A percentile compares a stretch with the other conserved stretches of the same genome.
phyloP scores from a whole-genome alignment of 1,140 invertebrate genomes.

The Ceratosolen solmsi region DNA sequence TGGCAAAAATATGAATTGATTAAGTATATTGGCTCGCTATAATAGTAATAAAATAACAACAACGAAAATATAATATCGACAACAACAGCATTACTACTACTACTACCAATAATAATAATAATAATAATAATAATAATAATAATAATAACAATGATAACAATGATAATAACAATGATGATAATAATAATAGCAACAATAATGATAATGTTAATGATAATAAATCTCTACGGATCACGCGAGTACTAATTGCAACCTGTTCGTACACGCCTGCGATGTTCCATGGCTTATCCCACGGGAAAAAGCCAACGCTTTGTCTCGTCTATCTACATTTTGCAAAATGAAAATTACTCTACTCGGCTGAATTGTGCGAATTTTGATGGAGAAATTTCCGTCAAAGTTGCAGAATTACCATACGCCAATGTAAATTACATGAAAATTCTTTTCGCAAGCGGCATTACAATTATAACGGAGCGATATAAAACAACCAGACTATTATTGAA shows the following conservation, averaged over 20 bases:
- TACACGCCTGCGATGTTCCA: not conserved
- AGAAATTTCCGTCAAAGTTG: not conserved
- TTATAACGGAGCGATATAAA: not conserved
- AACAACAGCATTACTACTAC: no score
- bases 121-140: no score
- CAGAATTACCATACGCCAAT: not conserved
- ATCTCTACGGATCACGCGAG: not conserved
- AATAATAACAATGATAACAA: no score
- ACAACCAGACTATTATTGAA: not conserved
- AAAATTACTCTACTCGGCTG: not conserved
- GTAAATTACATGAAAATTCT: not conserved
- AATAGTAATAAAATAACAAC: no score
- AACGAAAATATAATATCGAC: no score
- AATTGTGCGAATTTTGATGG: not conserved
- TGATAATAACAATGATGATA: no score
- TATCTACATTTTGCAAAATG: not conserved
- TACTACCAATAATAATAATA: no score
- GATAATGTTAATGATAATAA: not conserved
- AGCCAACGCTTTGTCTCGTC: not conserved
- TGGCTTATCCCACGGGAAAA: not conserved
- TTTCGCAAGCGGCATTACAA: not conserved
- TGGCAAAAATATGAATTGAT: no score
- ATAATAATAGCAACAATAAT: no score
- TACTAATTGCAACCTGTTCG: not conserved
- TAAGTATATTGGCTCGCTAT: no score